phyloP scores from a whole-genome alignment of 2,888 invertebrate species.

The Eupithecia pulchellata region DNA sequence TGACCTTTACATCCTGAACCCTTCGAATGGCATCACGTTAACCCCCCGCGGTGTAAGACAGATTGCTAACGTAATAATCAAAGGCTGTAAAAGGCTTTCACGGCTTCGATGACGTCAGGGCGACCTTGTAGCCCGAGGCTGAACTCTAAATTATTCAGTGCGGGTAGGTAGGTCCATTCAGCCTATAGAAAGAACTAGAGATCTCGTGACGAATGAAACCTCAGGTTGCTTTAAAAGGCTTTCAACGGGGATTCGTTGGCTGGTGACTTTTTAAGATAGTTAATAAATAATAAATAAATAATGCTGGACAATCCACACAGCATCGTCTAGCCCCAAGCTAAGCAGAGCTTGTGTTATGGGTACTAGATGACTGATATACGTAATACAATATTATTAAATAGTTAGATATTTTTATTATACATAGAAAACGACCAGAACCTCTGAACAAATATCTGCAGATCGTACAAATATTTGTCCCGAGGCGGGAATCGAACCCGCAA shows the following conservation, averaged over 20 bases:
- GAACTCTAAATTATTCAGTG: conserved; percentile 1
- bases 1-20: not conserved
- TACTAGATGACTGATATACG: too few relatives aligned
- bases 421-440: too few relatives aligned
- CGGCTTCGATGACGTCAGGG: conserved; percentile 9
- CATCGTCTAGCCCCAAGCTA: too few relatives aligned
- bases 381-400: too few relatives aligned
- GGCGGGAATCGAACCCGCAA: too few relatives aligned
- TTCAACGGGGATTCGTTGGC: not conserved
- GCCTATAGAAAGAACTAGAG: conserved; percentile 1
- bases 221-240: not conserved
- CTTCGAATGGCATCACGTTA: not conserved
- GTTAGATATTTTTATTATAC: too few relatives aligned
- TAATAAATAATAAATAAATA: too few relatives aligned
- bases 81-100: conserved; percentile 15
- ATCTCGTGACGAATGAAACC: not conserved
- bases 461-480: too few relatives aligned
- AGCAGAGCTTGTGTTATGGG: too few relatives aligned
- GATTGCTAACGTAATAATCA: conserved; percentile 1
- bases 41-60: not conserved
- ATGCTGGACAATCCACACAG: too few relatives aligned
- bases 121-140: not conserved
- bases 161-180: not conserved
- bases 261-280: too few relatives aligned
- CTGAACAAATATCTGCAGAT: too few relatives aligned